phyloP scores from a whole-genome alignment of 2,888 invertebrate species.

The Aleiodes alternator region DNA sequence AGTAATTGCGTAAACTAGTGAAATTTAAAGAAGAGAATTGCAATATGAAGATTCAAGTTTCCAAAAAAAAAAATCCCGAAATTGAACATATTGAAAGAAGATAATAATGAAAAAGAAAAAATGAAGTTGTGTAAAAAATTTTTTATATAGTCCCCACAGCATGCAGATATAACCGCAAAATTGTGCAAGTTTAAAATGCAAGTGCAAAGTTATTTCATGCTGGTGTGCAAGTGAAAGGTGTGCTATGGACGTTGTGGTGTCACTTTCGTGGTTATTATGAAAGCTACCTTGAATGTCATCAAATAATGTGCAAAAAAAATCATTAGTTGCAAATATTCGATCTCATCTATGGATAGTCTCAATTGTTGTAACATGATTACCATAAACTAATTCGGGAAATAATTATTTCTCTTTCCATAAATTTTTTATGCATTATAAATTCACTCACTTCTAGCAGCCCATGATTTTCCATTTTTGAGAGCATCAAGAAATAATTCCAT shows the following conservation, averaged over 20 bases:
- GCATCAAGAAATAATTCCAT: slow-evolving; percentile 79
- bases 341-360: not conserved
- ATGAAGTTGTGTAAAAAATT: not conserved
- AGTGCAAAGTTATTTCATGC: slow-evolving; percentile 15
- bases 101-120: too few species aligned
- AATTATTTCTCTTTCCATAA: not conserved
- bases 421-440: slow-evolving; percentile 1
- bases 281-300: slow-evolving; percentile 36
- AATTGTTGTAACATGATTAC: not conserved
- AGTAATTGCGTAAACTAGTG: not conserved
- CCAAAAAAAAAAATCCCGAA: too few species aligned
- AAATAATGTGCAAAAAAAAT: slow-evolving; percentile 7
- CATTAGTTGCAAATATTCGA: not conserved
- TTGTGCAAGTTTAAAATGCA: slow-evolving; percentile 31
- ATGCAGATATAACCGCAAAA: slow-evolving; percentile 10
- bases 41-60: too few species aligned
- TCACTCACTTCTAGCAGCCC: slow-evolving; percentile 89
- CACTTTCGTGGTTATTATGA: slow-evolving; percentile 36
- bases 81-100: too few species aligned
- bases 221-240: slow-evolving; percentile 32
- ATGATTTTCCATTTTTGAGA: slow-evolving; percentile 79
- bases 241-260: slow-evolving; percentile 9
- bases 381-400: not conserved
- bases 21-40: not conserved
- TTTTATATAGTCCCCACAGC: not conserved